Evolutionary conservation across 2,797 vertebrate genomes (phyloP).

Genomic region (Sus cebifrons): DNA sequence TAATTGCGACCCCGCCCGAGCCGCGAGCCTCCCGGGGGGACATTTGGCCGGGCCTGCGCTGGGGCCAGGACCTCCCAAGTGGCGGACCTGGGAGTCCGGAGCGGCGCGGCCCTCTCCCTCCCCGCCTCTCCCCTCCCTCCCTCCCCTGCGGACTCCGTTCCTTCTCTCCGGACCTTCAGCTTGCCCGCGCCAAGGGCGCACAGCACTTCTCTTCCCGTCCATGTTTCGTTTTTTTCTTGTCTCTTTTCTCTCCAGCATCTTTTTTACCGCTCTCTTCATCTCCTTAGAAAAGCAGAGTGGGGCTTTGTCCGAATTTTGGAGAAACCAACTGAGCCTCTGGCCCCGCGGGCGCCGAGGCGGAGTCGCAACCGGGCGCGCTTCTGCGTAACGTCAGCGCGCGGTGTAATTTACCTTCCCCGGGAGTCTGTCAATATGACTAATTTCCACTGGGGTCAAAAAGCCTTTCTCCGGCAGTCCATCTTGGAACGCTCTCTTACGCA

Average conservation of each 20-base stretch:
- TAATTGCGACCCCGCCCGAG: conserved; percentile 90
- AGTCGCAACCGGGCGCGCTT: conserved; percentile 60
- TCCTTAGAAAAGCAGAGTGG: not conserved
- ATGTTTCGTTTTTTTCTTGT: not conserved
- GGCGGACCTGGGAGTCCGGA: conserved; percentile 85
- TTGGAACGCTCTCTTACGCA: conserved; percentile 82
- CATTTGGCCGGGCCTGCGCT: conserved; percentile 84
- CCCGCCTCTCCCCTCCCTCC: conserved; percentile 34
- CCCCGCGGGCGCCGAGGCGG: conserved; percentile 38
- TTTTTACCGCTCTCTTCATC: not conserved
- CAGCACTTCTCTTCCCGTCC: not conserved
- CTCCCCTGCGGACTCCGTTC: not conserved
- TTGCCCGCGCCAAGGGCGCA: fast-evolving
- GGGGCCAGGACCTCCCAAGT: conserved; percentile 94
- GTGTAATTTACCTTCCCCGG: conserved; percentile 90
- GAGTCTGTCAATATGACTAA: conserved; percentile 87
- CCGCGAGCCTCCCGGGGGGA: conserved; percentile 89
- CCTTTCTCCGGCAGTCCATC: conserved; percentile 85
- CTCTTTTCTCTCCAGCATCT: not conserved
- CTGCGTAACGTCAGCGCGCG: conserved; percentile 83
- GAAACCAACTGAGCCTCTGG: not conserved
- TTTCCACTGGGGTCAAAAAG: conserved; percentile 89
- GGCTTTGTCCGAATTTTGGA: not conserved
- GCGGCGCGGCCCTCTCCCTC: not conserved
- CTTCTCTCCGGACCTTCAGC: not conserved